phyloP scores from a whole-genome alignment of 2,888 invertebrate species.

The Lasioglossum villosulum region DNA sequence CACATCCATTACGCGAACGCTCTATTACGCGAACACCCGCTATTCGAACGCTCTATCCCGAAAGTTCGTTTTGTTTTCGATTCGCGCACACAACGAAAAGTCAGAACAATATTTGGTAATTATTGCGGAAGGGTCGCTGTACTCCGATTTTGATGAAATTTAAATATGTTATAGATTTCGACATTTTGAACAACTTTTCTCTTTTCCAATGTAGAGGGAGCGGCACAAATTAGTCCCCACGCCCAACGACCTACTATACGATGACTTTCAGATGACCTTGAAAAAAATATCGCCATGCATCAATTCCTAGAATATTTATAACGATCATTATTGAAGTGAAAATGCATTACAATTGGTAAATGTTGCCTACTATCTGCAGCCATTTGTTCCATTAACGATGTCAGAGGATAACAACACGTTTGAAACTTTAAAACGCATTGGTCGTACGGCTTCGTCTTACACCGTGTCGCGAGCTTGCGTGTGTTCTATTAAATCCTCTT shows the following conservation, averaged over 20 bases:
- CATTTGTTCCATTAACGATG: not conserved
- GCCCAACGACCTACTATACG: too few species aligned
- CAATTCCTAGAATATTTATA: too few species aligned
- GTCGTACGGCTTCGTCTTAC: not conserved
- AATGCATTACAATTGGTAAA: not conserved
- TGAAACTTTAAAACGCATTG: not conserved
- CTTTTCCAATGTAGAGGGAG: too few species aligned
- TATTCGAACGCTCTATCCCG: not conserved
- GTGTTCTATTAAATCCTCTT: not conserved
- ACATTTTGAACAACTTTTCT: too few species aligned
- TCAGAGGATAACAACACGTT: not conserved
- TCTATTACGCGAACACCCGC: conserved; percentile 2
- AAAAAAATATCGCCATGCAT: too few species aligned
- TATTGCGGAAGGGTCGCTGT: too few species aligned
- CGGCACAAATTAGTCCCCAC: too few species aligned
- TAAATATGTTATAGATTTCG: too few species aligned
- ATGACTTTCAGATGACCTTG: too few species aligned
- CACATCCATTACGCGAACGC: not conserved
- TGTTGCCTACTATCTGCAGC: not conserved
- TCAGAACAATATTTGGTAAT: not conserved
- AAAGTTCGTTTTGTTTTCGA: not conserved
- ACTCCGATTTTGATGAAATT: too few species aligned
- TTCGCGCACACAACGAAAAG: not conserved
- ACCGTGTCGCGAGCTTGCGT: not conserved
- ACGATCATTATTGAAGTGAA: not conserved